Evolutionary conservation across 2,113 vertebrate species (phyloP), one percentile per base, ranked within the genome.

Genomic region (Oncorhynchus keta): DNA sequence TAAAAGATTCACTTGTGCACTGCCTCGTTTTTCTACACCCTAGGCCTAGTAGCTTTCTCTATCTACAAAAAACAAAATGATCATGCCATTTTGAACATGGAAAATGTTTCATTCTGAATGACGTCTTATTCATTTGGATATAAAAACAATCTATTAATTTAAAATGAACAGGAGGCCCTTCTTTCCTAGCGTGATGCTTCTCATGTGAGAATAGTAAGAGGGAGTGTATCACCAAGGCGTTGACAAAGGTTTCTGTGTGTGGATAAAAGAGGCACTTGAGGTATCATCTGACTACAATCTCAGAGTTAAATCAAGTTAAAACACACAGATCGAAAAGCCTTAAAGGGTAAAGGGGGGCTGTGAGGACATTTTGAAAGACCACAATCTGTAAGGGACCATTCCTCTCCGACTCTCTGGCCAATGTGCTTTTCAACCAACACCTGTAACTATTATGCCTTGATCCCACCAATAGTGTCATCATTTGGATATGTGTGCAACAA

Each of bases 201-300:
- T 67, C 86, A 80, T 70, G 72, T 88, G 87, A 87, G 62, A 0
- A 24, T 5, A 32, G 24, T 73, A 32, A 74, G 22, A 18, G 24
- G 68, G 16, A 75, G 75, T 30, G 9, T 45, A 55, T 62, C 71
- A 11, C 68, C 11, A 67, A 26, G 22, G 26, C 39, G 4, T 22
- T 65, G 49, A 79, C 55, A 28, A 64, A 48, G 18, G 35, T 16
- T 14, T 72, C 51, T 30, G 22, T 75, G 65, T 51, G 48, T 39
- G 18, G 13, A 73, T 57, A 32, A 28, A 72, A 11, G 4, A 55
- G 62, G 30, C 66, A 57, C 79, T 20, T 70, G 14, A 22, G 66
- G 74, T 57, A 83, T 89, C 91, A 90, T 89, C 83, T 90, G 88
- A 92, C 87, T 84, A 18, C 30, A 32, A 11, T 30, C 74, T 76